These are phyloP conservation scores for Columba livia DNA, from an alignment of 2,113 vertebrate species.

Conservation along the genomic window DNA sequence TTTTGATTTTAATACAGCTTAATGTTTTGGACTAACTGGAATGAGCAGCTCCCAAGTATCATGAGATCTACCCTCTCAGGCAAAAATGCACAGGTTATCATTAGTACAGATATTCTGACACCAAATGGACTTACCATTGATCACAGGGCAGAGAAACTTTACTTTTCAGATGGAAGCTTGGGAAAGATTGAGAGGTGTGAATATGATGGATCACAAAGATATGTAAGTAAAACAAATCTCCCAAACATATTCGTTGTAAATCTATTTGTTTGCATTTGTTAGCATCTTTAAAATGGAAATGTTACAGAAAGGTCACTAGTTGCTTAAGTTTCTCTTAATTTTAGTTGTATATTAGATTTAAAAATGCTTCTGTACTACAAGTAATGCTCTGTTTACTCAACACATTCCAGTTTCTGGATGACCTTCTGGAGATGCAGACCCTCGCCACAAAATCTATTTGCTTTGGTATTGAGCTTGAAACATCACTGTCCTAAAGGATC, in stretches of 20 bases:
- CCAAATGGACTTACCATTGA: slow-evolving; percentile 96
- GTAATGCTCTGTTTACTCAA: not conserved
- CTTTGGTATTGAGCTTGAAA: not conserved
- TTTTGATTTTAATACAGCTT: slow-evolving; percentile 80
- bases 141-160: slow-evolving; percentile 92
- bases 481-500: not conserved
- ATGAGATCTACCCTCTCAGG: slow-evolving; percentile 92
- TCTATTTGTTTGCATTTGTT: not conserved
- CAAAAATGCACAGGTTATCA: slow-evolving; percentile 89
- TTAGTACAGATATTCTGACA: slow-evolving; percentile 91
- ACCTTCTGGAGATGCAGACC: not conserved
- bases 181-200: slow-evolving; percentile 97
- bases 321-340: not conserved
- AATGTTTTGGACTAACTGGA: slow-evolving; percentile 99
- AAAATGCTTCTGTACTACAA: not conserved
- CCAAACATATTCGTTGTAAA: not conserved
- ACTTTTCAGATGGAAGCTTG: slow-evolving; percentile 94
- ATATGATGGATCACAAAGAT: slow-evolving; percentile 93
- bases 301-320: not conserved
- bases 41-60: slow-evolving; percentile 96
- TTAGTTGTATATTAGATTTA: not conserved
- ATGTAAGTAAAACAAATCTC: slow-evolving; percentile 82
- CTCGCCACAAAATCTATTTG: not conserved
- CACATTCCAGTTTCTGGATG: not conserved
- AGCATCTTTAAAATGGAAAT: not conserved